These are phyloP conservation scores for Poecilia velifera DNA, from an alignment of 2,797 vertebrate genomes.

Conservation along the genomic window DNA sequence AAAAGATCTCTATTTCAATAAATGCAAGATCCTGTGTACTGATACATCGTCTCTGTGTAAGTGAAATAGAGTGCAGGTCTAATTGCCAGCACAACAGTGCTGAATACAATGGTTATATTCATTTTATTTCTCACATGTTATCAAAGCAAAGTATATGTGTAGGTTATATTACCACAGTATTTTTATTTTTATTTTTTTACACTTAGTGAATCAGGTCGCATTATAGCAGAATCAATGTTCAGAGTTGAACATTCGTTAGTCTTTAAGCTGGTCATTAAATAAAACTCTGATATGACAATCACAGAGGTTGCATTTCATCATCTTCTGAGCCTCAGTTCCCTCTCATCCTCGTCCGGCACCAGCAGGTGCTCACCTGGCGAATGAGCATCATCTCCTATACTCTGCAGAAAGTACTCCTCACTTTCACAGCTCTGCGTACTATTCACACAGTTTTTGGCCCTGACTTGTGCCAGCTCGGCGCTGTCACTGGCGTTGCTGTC, in stretches of 20 bases:
- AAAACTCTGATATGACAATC: slow-evolving; percentile 21
- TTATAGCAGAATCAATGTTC: slow-evolving; percentile 34
- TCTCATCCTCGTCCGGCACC: slow-evolving; percentile 64
- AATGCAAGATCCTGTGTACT: neutral
- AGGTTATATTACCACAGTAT: slow-evolving; percentile 17
- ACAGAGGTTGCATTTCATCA: slow-evolving; percentile 41
- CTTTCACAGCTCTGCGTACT: slow-evolving; percentile 77
- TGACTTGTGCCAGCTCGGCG: slow-evolving; percentile 41
- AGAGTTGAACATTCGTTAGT: slow-evolving; percentile 39
- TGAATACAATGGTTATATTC: slow-evolving; percentile 1
- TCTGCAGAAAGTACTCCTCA: slow-evolving; percentile 73
- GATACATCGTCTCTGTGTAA: neutral
- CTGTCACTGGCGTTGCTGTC: slow-evolving; percentile 69
- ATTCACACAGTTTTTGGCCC: slow-evolving; percentile 56
- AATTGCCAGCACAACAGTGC: slow-evolving; percentile 5
- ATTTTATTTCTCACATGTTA: slow-evolving; percentile 19
- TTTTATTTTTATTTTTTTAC: slow-evolving; percentile 30
- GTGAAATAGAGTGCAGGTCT: neutral
- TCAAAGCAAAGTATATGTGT: slow-evolving; percentile 40
- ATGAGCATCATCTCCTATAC: slow-evolving; percentile 77
- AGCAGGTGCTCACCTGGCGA: slow-evolving; percentile 61
- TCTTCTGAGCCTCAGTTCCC: slow-evolving; percentile 69
- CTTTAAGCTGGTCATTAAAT: slow-evolving; percentile 34
- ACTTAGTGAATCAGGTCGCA: slow-evolving; percentile 21
- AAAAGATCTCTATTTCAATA: neutral